phyloP scores from a whole-genome alignment of 2,797 vertebrate genomes.

The Labroides dimidiatus region DNA sequence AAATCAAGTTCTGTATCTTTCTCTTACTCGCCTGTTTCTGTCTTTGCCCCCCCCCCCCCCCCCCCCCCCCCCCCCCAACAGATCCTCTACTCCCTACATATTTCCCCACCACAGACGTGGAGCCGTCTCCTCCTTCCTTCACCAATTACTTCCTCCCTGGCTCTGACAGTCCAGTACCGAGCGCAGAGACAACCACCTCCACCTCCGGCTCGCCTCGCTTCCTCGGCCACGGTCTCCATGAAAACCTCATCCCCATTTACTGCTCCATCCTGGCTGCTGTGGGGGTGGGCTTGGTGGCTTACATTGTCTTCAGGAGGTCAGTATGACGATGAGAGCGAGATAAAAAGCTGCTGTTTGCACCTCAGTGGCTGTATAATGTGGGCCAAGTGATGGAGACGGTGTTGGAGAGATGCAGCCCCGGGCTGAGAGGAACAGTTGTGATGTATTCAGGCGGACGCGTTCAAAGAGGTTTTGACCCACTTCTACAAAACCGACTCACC shows the following conservation, averaged over 20 bases:
- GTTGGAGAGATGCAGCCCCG: slow-evolving; percentile 27
- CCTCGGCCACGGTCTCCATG: slow-evolving; percentile 84
- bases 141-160: slow-evolving; percentile 53
- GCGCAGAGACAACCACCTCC: slow-evolving; percentile 84
- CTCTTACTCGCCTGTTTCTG: background rate
- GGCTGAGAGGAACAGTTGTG: slow-evolving; percentile 30
- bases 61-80: slow-evolving; percentile 43
- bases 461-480: slow-evolving; percentile 57
- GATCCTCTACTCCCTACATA: slow-evolving; percentile 75
- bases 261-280: slow-evolving; percentile 97
- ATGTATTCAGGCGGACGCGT: slow-evolving; percentile 45
- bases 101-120: slow-evolving; percentile 33
- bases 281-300: slow-evolving; percentile 93
- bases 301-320: slow-evolving; percentile 95
- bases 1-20: background rate
- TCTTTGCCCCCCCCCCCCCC: background rate
- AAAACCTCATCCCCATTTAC: slow-evolving; percentile 97
- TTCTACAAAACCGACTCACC: slow-evolving; percentile 40
- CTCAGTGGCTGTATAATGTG: slow-evolving; percentile 1
- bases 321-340: slow-evolving; percentile 8
- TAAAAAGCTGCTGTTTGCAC: slow-evolving; percentile 26
- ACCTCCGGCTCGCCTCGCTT: slow-evolving; percentile 89
- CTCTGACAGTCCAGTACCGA: slow-evolving; percentile 63
- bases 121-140: slow-evolving; percentile 57
- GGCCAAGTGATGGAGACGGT: slow-evolving; percentile 19